Conservation (phyloP, 2,797 vertebrate species). For the Micropoecilia bifurca region DNA sequence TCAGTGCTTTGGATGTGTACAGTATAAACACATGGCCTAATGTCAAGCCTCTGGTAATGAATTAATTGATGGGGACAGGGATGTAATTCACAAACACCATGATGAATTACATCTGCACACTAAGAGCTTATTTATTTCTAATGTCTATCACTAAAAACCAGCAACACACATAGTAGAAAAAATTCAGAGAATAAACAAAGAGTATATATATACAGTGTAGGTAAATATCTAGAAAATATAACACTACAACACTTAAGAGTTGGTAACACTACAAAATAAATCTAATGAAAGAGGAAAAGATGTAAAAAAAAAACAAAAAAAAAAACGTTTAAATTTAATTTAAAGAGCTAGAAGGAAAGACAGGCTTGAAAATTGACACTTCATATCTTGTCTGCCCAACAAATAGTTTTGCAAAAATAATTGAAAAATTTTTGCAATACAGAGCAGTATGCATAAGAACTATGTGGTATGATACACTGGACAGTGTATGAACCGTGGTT, state of each 20-base stretch:
- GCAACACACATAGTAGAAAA: background rate
- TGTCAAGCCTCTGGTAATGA: conserved; percentile 43
- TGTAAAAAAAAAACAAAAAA: too few species aligned
- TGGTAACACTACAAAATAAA: background rate
- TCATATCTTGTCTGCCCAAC: background rate
- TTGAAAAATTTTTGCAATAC: background rate
- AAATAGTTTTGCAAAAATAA: background rate
- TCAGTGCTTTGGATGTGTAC: conserved; percentile 39
- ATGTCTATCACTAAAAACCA: background rate
- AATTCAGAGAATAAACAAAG: background rate
- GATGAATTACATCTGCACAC: conserved; percentile 15
- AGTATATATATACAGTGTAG: background rate
- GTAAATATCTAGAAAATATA: background rate
- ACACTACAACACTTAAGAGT: background rate
- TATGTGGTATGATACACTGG: background rate
- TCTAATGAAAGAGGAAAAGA: too few species aligned
- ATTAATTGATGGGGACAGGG: conserved; percentile 48
- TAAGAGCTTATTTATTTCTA: conserved; percentile 20
- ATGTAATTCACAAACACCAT: conserved; percentile 34
- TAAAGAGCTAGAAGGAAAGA: too few species aligned
- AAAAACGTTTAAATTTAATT: too few species aligned
- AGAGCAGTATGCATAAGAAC: background rate
- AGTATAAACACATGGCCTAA: conserved; percentile 52
- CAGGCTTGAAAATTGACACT: too few species aligned
- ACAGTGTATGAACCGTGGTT: background rate